Evolutionary conservation across 1,140 invertebrate species (phyloP), one percentile per base, ranked within the genome.

Genomic region (Drosophila pseudoobscura): DNA sequence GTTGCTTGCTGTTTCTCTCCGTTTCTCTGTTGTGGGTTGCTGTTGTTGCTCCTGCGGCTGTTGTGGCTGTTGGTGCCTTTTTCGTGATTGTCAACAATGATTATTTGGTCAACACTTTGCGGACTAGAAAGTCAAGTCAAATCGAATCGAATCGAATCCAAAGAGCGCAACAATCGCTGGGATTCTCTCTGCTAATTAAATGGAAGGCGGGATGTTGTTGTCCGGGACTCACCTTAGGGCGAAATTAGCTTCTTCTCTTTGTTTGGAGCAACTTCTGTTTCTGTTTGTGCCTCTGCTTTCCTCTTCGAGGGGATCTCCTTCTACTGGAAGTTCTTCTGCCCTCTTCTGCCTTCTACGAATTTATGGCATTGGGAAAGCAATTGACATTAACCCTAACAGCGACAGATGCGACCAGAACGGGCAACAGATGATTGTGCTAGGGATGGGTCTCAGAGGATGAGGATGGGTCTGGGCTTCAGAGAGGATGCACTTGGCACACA

Each of bases 11-110:
- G 57, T 72, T 72, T 31, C 29, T 31, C 31, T 17, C 39, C 29
- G 54, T 46, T 59, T 43, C 35, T 11, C 76, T 71, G 66, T 39
- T 13, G 35, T 60, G 66, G 63, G 73, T 65, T 78, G 59, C 47
- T 49, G 51, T 44, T 61, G 65, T 56, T 39, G 65, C 44, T 53
- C 71, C 51, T 60, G 45, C 26, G 9, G 54, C 53, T 43, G 29
- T 13, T 73, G 50, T 26, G 24, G 74, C 24, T 46, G 68, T 35
- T 53, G 29, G 44, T 49, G 52, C 51, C 41, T 24, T 74, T 72
- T 87, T 87, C 83, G 83, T 87, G 83, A 87, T 87, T 87, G 78
- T 87, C 78, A 88, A 87, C 83, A 87, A 76, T 87, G 83, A 87
- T 85, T 87, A 84, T 77, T 76, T 79, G 59, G 80, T 78, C 66